Evolutionary conservation across 2,888 invertebrate species (phyloP).

Genomic region (Drosophila quinaria): DNA sequence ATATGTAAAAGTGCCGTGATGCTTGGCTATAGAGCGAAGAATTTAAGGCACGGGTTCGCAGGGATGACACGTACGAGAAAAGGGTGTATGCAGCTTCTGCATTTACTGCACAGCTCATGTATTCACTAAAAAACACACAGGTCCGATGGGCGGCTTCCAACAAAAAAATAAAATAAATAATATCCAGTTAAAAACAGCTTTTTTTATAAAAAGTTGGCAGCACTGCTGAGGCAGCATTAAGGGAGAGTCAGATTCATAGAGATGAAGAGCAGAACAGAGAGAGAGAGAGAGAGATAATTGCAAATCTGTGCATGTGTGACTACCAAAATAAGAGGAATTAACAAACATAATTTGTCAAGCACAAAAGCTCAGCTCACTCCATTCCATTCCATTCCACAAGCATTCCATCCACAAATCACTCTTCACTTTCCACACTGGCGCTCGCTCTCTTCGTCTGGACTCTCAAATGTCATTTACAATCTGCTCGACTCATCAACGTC

Average conservation of each 20-base stretch:
- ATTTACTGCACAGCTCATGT: too few relatives aligned
- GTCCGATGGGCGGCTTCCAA: too few relatives aligned
- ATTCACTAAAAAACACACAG: too few relatives aligned
- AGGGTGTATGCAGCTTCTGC: too few relatives aligned
- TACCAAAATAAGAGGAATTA: slow-evolving; percentile 37
- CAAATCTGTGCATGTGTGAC: slow-evolving; percentile 41
- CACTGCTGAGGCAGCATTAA: slow-evolving; percentile 3
- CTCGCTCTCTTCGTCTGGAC: slow-evolving; percentile 20
- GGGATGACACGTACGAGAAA: too few relatives aligned
- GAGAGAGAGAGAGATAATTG: slow-evolving; percentile 8
- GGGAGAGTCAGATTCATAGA: slow-evolving; percentile 1
- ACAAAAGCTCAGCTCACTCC: slow-evolving; percentile 36
- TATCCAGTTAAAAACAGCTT: too few relatives aligned
- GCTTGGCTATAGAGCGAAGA: too few relatives aligned
- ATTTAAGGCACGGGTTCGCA: too few relatives aligned
- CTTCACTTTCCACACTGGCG: slow-evolving; percentile 15
- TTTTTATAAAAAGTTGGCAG: too few relatives aligned
- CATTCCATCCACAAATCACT: not conserved
- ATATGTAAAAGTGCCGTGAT: too few relatives aligned
- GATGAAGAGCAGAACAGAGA: not conserved
- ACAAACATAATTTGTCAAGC: slow-evolving; percentile 60
- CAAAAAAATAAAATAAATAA: too few relatives aligned
- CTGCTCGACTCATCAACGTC: slow-evolving; percentile 76
- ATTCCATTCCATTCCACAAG: slow-evolving; percentile 1
- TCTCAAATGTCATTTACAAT: slow-evolving; percentile 74